Percentiles rank a stretch among this genome's conserved stretches.
These are phyloP conservation scores for Actinernus sp. DNA, from an alignment of 92 coral and sea anemone species.

Conservation along the genomic window DNA sequence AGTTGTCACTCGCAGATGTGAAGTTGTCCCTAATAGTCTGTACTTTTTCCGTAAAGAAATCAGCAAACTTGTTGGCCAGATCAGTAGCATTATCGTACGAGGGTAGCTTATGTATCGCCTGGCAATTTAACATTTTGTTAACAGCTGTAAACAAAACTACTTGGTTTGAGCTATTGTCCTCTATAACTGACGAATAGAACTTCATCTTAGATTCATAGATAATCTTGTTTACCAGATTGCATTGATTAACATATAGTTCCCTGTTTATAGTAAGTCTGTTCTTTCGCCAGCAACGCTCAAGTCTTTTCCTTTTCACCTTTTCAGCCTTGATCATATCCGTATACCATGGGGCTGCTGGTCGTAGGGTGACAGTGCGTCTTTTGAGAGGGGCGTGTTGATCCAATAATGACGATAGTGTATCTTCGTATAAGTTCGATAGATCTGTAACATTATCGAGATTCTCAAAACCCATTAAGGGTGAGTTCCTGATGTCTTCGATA, in stretches of 20 bases:
- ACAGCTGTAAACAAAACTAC: constrained; percentile 36
- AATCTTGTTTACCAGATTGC: constrained; percentile 35
- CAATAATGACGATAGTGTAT: constrained; percentile 10
- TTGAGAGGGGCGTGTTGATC: constrained; percentile 16
- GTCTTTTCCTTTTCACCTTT: constrained; percentile 33
- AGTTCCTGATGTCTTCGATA: constrained; percentile 14
- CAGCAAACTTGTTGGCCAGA: constrained; percentile 41
- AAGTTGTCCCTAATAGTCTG: background rate
- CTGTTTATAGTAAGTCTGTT: constrained; percentile 16
- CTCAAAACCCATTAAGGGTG: constrained; percentile 7
- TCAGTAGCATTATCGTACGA: constrained; percentile 19
- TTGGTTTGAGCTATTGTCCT: constrained; percentile 50
- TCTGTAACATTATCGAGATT: constrained; percentile 18
- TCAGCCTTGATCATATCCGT: constrained; percentile 12
- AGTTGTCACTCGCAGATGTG: too few species aligned
- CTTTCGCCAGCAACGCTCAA: constrained; percentile 52
- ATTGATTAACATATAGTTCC: constrained; percentile 6
- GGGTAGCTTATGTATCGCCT: constrained; percentile 27
- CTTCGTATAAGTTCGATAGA: constrained; percentile 9
- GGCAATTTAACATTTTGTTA: constrained; percentile 29
- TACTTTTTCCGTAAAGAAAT: constrained; percentile 18
- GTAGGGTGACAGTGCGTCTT: constrained; percentile 20
- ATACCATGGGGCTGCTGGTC: constrained; percentile 37
- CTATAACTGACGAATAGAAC: constrained; percentile 30
- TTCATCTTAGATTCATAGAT: constrained; percentile 40